Evolutionary conservation across 2,797 vertebrate species (phyloP), one percentile per base, ranked within the genome.

Genomic region (Alcedo atthis): DNA sequence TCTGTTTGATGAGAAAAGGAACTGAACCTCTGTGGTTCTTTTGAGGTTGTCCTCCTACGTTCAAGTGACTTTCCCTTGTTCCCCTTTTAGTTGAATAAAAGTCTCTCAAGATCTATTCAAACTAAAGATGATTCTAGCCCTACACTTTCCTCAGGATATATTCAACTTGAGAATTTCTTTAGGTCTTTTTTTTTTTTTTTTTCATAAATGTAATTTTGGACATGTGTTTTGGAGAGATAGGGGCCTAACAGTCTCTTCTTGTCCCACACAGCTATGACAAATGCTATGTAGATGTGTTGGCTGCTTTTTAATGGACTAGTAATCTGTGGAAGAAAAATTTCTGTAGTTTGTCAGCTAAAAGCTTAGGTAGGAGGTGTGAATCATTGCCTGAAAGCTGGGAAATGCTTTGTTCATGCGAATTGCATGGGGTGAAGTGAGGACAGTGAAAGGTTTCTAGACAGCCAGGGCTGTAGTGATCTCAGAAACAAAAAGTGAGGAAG

Each of bases 331-430:
- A 84, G 74, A 62, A 91, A 93, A 95, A 48, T 4, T 53, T 64
- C 67, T 82, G 61, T 26, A 80, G 78, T 68, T 88, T 93, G 90
- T 88, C 78, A 92, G 74, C 81, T 88, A 35, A 81, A 86, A 81
- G 33, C 63, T 90, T 90, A 92, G 91, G 94, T 93, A 58, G 95
- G 94, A 96, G 91, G 94, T 89, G 90, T 85, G 90, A 95, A 94
- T 94, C 87, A 85, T 4, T 82, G 91, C 91, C 70, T 96, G 81
- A 84, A 93, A 93, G 57, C 54, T 35, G 61, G 90, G 78, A 96
- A 92, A 95, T 91, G 66, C 54, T 93, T 86, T 59, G 11, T 76
- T 96, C 53, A 74, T 87, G 63, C 6, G 15, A 90, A 88, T 75
- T 79, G n/a, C 59, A 15, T 64, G 17, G 51, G 58, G 88, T 91